Evolutionary conservation across 2,888 invertebrate genomes (phyloP).

Genomic region (Pedicia rivosa): DNA sequence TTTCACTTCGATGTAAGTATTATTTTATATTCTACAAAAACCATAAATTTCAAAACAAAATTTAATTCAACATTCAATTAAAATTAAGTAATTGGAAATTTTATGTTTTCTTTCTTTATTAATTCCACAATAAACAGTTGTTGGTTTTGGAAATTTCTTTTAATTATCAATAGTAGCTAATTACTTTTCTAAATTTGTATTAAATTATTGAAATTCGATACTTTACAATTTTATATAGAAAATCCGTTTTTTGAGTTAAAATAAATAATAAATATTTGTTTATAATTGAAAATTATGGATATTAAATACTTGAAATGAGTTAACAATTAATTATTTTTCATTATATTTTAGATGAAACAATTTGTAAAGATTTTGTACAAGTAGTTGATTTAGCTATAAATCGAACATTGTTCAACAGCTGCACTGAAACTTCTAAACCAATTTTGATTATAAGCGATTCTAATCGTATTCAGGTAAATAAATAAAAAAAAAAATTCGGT

Average conservation of each 20-base stretch:
- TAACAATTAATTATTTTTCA: conserved; percentile 2
- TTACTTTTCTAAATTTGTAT: too few relatives aligned
- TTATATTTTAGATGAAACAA: conserved; percentile 12
- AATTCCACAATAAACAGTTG: neutral
- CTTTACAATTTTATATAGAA: too few relatives aligned
- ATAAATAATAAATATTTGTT: neutral
- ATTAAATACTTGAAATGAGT: neutral
- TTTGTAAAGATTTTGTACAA: conserved; percentile 16
- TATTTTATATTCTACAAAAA: neutral
- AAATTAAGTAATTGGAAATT: too few relatives aligned
- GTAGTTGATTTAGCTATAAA: conserved; percentile 13
- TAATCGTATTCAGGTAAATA: conserved; percentile 15
- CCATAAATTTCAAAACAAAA: too few relatives aligned
- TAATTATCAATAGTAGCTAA: too few relatives aligned
- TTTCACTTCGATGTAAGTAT: conserved; percentile 50
- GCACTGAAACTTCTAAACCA: conserved; percentile 13
- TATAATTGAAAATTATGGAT: neutral
- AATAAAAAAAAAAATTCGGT: neutral
- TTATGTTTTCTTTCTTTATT: too few relatives aligned
- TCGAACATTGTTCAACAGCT: conserved; percentile 14
- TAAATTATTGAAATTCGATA: too few relatives aligned
- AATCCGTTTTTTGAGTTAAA: too few relatives aligned
- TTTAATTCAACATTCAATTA: too few relatives aligned
- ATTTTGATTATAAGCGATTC: conserved; percentile 14
- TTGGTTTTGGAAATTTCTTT: too few relatives aligned